These are phyloP conservation scores for Semnornis frantzii DNA, from an alignment of 2,113 vertebrate genomes.

Conservation along the genomic window DNA sequence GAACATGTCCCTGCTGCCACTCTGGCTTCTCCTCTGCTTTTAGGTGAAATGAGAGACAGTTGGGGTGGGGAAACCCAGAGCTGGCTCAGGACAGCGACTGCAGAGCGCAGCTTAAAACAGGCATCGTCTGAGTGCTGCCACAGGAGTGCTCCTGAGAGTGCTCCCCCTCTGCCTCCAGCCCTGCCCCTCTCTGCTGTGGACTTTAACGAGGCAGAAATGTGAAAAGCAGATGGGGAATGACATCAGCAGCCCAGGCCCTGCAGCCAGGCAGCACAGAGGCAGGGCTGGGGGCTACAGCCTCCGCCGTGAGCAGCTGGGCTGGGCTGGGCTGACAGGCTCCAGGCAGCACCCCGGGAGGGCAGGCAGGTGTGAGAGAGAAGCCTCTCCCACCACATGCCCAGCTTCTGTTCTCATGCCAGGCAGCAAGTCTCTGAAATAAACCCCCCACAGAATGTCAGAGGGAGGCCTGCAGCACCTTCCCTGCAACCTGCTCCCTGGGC, in stretches of 20 bases:
- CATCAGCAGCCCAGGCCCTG: slow-evolving; percentile 40
- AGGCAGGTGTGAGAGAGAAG: slow-evolving; percentile 1
- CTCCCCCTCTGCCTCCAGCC: background rate
- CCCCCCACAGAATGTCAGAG: background rate
- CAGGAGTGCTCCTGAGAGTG: background rate
- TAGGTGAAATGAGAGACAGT: background rate
- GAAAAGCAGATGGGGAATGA: slow-evolving; percentile 64
- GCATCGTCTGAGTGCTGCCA: background rate
- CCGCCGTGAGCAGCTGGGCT: background rate
- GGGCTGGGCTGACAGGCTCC: background rate
- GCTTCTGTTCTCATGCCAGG: slow-evolving; percentile 9
- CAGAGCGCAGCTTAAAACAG: background rate
- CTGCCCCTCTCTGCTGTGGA: background rate
- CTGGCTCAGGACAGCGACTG: background rate
- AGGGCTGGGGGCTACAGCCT: slow-evolving; percentile 1
- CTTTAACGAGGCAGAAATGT: slow-evolving; percentile 21
- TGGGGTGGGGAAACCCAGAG: slow-evolving; percentile 18
- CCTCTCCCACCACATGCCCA: slow-evolving; percentile 10
- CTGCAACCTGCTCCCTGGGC: background rate
- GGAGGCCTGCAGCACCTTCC: background rate
- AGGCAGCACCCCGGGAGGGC: background rate
- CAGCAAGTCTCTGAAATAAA: background rate
- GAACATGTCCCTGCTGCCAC: background rate
- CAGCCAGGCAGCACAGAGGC: slow-evolving; percentile 6
- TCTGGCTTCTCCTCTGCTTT: background rate